A percentile compares a stretch with the other conserved stretches of the same genome.
Evolutionary conservation across 2,888 invertebrate genomes (phyloP).

Genomic region (Phrixothrix hirtus): DNA sequence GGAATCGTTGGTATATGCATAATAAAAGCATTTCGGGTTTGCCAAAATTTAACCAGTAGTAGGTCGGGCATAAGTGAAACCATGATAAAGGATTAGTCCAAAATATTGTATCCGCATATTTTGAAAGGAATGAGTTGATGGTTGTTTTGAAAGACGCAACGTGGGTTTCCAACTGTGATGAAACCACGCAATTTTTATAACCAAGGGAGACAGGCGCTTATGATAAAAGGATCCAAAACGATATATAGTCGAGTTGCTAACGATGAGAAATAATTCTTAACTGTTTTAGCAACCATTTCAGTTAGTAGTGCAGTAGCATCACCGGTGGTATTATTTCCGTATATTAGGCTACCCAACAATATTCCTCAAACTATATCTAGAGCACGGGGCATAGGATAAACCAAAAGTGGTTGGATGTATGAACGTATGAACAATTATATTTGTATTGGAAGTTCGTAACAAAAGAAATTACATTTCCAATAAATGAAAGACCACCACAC

Average conservation of each 20-base stretch:
- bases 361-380: slow-evolving; percentile 26
- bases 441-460: too few relatives aligned
- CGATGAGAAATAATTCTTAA: slow-evolving; percentile 44
- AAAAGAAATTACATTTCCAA: too few relatives aligned
- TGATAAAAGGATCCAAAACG: slow-evolving; percentile 42
- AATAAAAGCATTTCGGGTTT: background rate
- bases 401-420: too few relatives aligned
- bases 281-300: slow-evolving; percentile 35
- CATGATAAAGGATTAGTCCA: background rate
- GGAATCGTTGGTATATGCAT: background rate
- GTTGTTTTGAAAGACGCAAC: slow-evolving; percentile 36
- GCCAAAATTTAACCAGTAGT: too few relatives aligned
- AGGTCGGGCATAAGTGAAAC: background rate
- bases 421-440: too few relatives aligned
- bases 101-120: background rate
- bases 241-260: slow-evolving; percentile 37
- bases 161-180: slow-evolving; percentile 47
- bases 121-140: too few relatives aligned
- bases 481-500: too few relatives aligned
- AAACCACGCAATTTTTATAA: slow-evolving; percentile 37
- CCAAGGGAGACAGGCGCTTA: background rate
- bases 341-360: slow-evolving; percentile 32
- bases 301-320: slow-evolving; percentile 22
- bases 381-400: too few relatives aligned
- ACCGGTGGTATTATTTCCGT: slow-evolving; percentile 35